A percentile compares a stretch with the other conserved stretches of the same genome.
Conservation (phyloP, 2,797 vertebrate genomes). For the Halcyon smyrnensis region DNA sequence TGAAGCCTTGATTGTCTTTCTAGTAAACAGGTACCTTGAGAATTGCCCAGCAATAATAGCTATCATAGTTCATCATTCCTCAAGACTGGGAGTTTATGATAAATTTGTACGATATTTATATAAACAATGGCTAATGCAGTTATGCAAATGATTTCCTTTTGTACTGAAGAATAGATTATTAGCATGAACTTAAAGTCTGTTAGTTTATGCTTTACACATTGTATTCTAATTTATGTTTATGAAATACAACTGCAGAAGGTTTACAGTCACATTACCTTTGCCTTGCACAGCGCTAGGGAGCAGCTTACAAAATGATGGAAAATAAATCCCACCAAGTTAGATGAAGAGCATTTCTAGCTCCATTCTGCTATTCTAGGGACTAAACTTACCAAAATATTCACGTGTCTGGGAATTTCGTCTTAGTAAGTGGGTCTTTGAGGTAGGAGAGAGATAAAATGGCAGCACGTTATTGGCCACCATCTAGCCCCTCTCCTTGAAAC, state of each 20-base stretch:
- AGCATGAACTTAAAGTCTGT: background rate
- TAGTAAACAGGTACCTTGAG: background rate
- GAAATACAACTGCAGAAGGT: background rate
- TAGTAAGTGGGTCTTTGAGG: background rate
- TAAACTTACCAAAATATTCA: background rate
- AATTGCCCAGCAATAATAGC: background rate
- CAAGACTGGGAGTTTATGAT: conserved; percentile 3
- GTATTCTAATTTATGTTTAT: background rate
- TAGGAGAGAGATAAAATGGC: background rate
- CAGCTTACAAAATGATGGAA: background rate
- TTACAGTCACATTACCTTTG: background rate
- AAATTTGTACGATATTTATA: conserved; percentile 26
- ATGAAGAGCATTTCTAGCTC: background rate
- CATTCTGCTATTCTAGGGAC: background rate
- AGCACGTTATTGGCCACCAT: background rate
- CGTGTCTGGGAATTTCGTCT: background rate
- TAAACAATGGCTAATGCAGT: conserved; percentile 16
- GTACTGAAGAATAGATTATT: background rate
- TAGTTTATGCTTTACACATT: background rate
- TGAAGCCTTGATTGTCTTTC: background rate
- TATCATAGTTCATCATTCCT: conserved; percentile 7
- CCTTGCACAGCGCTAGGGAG: background rate
- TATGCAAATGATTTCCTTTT: conserved; percentile 13
- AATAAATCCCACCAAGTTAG: background rate
- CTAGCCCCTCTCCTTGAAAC: background rate